These are phyloP conservation scores for Poecilia wingei DNA, from an alignment of 2,797 vertebrate genomes.

Conservation along the genomic window DNA sequence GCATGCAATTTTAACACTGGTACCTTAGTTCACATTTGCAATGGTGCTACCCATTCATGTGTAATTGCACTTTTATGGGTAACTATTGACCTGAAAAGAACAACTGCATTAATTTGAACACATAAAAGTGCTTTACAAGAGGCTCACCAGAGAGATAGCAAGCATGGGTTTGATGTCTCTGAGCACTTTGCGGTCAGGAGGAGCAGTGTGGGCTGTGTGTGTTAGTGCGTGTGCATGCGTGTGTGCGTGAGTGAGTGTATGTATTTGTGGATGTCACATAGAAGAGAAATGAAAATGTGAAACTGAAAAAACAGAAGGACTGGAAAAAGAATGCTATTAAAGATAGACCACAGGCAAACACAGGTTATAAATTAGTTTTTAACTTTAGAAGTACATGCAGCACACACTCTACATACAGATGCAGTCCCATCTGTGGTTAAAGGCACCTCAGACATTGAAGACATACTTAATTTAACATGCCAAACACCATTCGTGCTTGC, in stretches of 20 bases:
- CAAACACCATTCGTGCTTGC: constrained; percentile 63
- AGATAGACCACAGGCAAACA: constrained; percentile 25
- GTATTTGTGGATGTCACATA: constrained; percentile 9
- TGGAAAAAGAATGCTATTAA: constrained; percentile 17
- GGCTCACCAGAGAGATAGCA: constrained; percentile 55
- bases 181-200: constrained; percentile 55
- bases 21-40: constrained; percentile 58
- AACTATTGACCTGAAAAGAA: constrained; percentile 86
- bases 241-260: background rate
- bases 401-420: background rate
- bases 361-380: constrained; percentile 9
- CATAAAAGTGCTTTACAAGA: constrained; percentile 73
- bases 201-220: constrained; percentile 31
- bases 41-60: constrained; percentile 71
- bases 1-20: constrained; percentile 60
- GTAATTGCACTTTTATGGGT: constrained; percentile 84
- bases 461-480: constrained; percentile 46
- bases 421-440: constrained; percentile 6
- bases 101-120: constrained; percentile 80
- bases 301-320: background rate
- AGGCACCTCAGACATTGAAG: constrained; percentile 8
- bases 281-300: constrained; percentile 12
- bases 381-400: background rate
- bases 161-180: constrained; percentile 48
- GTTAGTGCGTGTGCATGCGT: background rate